Conservation (phyloP, 2,888 invertebrate species). For the Exocentrus adspersus region DNA sequence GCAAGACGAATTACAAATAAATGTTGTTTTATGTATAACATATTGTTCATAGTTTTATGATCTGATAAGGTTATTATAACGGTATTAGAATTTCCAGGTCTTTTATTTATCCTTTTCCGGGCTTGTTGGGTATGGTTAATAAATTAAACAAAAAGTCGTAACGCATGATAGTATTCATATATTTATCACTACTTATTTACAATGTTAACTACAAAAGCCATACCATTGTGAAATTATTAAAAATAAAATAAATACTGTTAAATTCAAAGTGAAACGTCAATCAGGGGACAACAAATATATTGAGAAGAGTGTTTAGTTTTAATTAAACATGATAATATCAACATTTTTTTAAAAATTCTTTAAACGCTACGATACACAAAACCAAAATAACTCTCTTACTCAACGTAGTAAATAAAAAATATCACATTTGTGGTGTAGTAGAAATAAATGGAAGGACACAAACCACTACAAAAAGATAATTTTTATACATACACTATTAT, state of each 20-base stretch:
- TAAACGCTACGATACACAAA: too few species aligned
- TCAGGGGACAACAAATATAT: neutral
- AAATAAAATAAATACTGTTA: constrained; percentile 19
- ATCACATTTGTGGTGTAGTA: too few species aligned
- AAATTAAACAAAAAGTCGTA: constrained; percentile 15
- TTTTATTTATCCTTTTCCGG: neutral
- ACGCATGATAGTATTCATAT: constrained; percentile 21
- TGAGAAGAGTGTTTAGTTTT: too few species aligned
- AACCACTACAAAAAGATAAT: too few species aligned
- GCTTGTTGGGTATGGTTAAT: neutral
- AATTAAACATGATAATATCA: too few species aligned
- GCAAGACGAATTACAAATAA: constrained; percentile 10
- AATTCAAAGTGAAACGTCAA: constrained; percentile 6
- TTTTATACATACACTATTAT: too few species aligned
- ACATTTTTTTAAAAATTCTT: too few species aligned
- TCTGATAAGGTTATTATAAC: constrained; percentile 20
- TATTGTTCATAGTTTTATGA: constrained; percentile 20
- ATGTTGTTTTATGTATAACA: constrained; percentile 11
- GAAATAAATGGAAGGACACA: too few species aligned
- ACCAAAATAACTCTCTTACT: too few species aligned
- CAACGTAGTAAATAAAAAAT: too few species aligned
- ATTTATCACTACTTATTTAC: constrained; percentile 18
- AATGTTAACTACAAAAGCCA: constrained; percentile 21
- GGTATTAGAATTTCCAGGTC: neutral
- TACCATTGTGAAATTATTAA: constrained; percentile 10